Evolutionary conservation across 2,797 vertebrate genomes (phyloP), one percentile per base, ranked within the genome.

Genomic region (Malurus splendens): DNA sequence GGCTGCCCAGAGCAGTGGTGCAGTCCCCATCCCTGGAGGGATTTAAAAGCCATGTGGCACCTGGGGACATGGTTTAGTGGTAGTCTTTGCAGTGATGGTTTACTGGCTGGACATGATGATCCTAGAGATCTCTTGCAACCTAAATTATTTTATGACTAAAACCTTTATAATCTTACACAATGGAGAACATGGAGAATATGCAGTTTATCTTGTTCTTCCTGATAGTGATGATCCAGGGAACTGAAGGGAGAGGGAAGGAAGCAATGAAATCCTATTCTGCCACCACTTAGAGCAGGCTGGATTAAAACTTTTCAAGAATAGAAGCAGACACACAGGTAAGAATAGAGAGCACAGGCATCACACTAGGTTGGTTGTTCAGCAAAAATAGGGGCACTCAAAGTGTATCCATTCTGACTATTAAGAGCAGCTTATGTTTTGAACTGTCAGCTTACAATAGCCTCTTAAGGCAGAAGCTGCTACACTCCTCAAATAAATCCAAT

Each of bases 401-500:
- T 55, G 52, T 24, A 89, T 54, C 86, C 82, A 74, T 74, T 62
- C 84, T 87, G 85, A 84, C 86, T 90, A 87, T 57, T 82, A 80
- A 90, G 80, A 94, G 77, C 77, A 89, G 90, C 81, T 94, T 90
- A 92, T 76, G 71, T 90, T 93, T 90, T 48, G 87, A 94, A 94
- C 82, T 90, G 91, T 93, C 93, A 94, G 73, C 71, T 93, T 68
- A 86, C 73, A 92, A 95, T 68, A 89, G 89, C 80, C 90, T 94
- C 83, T 90, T 72, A 79, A 94, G 75, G 50, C 82, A 75, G 85
- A 92, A 92, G 80, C 74, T 93, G 86, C 91, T 74, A 56, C 3
- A 13, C 56, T 92, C 64, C 80, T 94, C 89, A 92, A 70, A 90
- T 67, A 94, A 92, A 94, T 90, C 80, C 91, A 94, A 22, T 60